Evolutionary conservation across 2,113 vertebrate species (phyloP), one percentile per base, ranked within the genome.

Genomic region (Halichoeres trimaculatus): DNA sequence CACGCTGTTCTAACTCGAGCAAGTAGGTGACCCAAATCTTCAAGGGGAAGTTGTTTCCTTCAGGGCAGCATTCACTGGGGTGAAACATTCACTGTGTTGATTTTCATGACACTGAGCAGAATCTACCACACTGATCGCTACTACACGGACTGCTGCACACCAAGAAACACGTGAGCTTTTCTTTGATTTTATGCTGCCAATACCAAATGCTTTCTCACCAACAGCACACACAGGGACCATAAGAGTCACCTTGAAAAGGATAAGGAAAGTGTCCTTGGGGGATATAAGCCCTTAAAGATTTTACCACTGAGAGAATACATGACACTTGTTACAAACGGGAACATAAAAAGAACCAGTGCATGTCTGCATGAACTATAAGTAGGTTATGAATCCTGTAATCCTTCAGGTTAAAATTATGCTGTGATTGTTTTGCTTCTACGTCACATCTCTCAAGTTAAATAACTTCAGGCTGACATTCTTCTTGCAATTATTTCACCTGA

Each of bases 21-120:
- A 91, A 85, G 81, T 92, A 84, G 91, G 90, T 92, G 86, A 92
- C 91, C 90, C 83, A 76, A 75, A 91, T 91, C 74, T 90, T 88
- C 76, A 77, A 85, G 85, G 80, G 53, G 83, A 89, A 70, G 68
- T 76, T 71, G 82, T 83, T 86, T 85, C 61, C 87, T 87, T 84
- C 59, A 67, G 81, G 88, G 74, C 55, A 74, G 65, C n/a, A 63
- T 59, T 76, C 73, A 72, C 65, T 14, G 51, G 71, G 87, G 90
- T 89, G 86, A 92, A 89, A 86, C 81, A 89, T 86, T 86, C 85
- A 87, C 84, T 83, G 87, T 88, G 87, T 76, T 86, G 77, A 65
- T 81, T 82, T 73, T 78, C 8, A 84, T 79, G 61, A 72, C 77
- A 41, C 50, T 17, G 5, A 35, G 53, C 48, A 57, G 40, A 59